Conservation (phyloP, 2,113 vertebrate species). For the Peromyscus polionotus region DNA sequence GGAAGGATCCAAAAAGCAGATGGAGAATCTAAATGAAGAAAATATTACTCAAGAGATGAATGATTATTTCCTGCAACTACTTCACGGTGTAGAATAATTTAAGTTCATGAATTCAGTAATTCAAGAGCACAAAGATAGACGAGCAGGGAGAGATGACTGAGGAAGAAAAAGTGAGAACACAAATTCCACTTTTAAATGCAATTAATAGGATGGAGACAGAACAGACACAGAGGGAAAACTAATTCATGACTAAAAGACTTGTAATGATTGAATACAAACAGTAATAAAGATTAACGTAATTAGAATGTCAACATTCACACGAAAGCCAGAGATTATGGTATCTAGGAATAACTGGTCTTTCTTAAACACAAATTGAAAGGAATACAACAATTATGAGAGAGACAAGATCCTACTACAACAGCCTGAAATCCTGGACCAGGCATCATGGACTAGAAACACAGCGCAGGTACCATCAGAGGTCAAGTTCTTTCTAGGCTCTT, state of each 20-base stretch:
- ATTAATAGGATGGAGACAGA: background rate
- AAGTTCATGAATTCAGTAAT: background rate
- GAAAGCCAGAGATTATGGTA: background rate
- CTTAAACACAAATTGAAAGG: background rate
- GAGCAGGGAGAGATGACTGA: background rate
- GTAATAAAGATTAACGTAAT: background rate
- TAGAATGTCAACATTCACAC: background rate
- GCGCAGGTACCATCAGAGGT: no score
- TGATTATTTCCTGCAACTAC: background rate
- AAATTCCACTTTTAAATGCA: constrained; percentile 1
- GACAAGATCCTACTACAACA: background rate
- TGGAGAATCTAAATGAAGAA: constrained; percentile 10
- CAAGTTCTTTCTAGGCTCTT: background rate
- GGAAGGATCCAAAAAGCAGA: background rate
- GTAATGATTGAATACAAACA: background rate
- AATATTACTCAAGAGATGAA: background rate
- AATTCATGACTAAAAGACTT: background rate
- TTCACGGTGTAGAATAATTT: constrained; percentile 1
- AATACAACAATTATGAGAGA: background rate
- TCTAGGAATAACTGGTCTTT: background rate
- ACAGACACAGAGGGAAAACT: background rate
- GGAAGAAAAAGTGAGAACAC: background rate
- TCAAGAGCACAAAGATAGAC: background rate
- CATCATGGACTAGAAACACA: no score
- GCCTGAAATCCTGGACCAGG: background rate